phyloP scores from a whole-genome alignment of 2,797 vertebrate species.

The Pitangus sulphuratus region DNA sequence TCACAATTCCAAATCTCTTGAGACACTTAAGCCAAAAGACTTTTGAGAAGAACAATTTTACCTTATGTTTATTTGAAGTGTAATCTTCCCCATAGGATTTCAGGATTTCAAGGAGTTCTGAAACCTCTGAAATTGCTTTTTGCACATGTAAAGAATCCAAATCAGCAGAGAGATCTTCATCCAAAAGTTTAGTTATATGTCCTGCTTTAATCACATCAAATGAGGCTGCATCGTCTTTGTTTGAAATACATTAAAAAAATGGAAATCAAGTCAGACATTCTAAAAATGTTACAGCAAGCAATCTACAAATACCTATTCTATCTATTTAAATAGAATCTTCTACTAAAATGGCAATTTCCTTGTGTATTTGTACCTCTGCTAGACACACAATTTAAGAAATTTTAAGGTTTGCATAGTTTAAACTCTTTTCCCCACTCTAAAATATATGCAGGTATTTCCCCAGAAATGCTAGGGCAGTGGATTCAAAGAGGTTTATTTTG shows the following conservation, averaged over 20 bases:
- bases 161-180: slow-evolving; percentile 85
- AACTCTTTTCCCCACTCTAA: background rate
- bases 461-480: no score
- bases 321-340: background rate
- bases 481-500: no score
- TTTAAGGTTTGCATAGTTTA: background rate
- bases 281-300: background rate
- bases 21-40: background rate
- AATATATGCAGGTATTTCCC: background rate
- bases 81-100: slow-evolving; percentile 82
- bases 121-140: slow-evolving; percentile 76
- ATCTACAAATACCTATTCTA: background rate
- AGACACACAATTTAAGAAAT: background rate
- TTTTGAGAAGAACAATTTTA: slow-evolving; percentile 50
- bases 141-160: slow-evolving; percentile 83
- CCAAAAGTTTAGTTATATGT: slow-evolving; percentile 87
- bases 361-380: background rate
- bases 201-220: slow-evolving; percentile 78
- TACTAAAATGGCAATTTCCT: background rate
- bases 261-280: background rate
- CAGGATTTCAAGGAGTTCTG: slow-evolving; percentile 82
- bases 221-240: slow-evolving; percentile 50
- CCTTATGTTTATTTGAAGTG: slow-evolving; percentile 80
- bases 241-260: background rate
- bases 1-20: background rate